Conservation (phyloP, 1,140 invertebrate species). For the Leptinotarsa defecta region DNA sequence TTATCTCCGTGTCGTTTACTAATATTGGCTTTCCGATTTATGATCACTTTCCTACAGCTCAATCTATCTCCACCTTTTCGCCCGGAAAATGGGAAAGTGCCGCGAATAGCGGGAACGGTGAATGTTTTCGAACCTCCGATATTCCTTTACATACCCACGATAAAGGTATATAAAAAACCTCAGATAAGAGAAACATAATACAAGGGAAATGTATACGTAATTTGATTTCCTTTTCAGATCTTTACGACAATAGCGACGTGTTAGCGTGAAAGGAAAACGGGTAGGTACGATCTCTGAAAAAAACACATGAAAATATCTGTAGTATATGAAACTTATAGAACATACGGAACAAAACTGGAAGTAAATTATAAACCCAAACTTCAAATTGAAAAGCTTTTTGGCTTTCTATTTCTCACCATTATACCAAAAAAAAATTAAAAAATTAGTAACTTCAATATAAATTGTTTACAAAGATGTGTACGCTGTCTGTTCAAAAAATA, state of each 20-base stretch:
- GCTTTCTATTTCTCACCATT: too few species aligned
- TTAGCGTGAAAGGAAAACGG: not conserved
- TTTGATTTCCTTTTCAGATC: slow-evolving; percentile 45
- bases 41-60: slow-evolving; percentile 31
- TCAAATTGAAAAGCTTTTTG: too few species aligned
- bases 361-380: too few species aligned
- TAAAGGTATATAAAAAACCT: slow-evolving; percentile 46
- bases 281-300: not conserved
- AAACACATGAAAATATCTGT: too few species aligned
- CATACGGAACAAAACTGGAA: too few species aligned
- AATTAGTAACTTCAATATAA: too few species aligned
- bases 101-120: slow-evolving; percentile 12
- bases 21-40: slow-evolving; percentile 38
- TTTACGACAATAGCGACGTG: not conserved
- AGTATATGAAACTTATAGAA: too few species aligned
- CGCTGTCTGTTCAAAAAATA: too few species aligned
- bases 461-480: too few species aligned
- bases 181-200: slow-evolving; percentile 46
- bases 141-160: slow-evolving; percentile 39
- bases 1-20: slow-evolving; percentile 34
- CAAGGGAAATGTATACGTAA: slow-evolving; percentile 48
- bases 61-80: slow-evolving; percentile 37
- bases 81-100: slow-evolving; percentile 23
- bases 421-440: too few species aligned
- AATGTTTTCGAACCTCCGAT: slow-evolving; percentile 27